Conservation (phyloP, 2,888 invertebrate species). For the Cataglyphis albicans region DNA sequence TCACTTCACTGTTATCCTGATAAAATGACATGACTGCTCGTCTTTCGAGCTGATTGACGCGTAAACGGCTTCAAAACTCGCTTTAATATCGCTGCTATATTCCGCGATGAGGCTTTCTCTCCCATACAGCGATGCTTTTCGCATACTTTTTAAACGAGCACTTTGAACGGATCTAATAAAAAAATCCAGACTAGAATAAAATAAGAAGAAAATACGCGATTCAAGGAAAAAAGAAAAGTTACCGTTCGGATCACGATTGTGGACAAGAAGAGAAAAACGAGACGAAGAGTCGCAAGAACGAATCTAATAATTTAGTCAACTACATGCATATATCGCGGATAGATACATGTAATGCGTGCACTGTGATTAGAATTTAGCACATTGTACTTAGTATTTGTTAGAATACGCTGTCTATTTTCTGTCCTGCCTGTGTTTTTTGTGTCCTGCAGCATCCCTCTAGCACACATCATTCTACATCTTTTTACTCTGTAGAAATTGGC, state of each 20-base stretch:
- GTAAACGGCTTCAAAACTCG: conserved; percentile 47
- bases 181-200: conserved; percentile 49
- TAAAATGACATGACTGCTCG: conserved; percentile 44
- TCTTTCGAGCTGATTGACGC: conserved; percentile 25
- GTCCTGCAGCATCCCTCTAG: conserved; percentile 35
- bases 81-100: conserved; percentile 32
- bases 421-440: conserved; percentile 20
- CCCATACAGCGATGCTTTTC: conserved; percentile 40
- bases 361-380: background rate
- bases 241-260: conserved; percentile 54
- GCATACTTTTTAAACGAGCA: conserved; percentile 54
- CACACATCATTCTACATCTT: conserved; percentile 33
- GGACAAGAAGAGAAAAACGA: conserved; percentile 40
- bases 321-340: conserved; percentile 51
- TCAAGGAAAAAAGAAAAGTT: conserved; percentile 59
- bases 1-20: conserved; percentile 29
- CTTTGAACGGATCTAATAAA: conserved; percentile 60
- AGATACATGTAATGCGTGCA: conserved; percentile 23
- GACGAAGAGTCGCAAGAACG: conserved; percentile 58
- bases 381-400: conserved; percentile 8
- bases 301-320: conserved; percentile 78
- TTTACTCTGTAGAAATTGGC: conserved; percentile 50
- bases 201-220: conserved; percentile 31
- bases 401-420: conserved; percentile 57
- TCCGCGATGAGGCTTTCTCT: background rate